Conservation (phyloP, 2,113 vertebrate genomes). For the Dendropsophus ebraccatus region DNA sequence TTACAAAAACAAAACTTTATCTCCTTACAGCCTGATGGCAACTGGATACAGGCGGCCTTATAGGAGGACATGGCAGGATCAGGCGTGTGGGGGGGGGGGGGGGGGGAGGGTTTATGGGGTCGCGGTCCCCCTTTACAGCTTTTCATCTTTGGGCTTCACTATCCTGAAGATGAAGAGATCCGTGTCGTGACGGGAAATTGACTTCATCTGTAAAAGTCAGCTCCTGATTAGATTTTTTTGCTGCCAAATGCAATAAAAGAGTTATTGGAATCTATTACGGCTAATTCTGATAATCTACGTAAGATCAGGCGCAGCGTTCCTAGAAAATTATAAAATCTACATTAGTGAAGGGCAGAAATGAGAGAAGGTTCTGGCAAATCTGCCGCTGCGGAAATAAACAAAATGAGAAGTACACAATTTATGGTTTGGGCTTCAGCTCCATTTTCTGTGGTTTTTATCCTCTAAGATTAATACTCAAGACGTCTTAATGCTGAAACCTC, state of each 20-base stretch:
- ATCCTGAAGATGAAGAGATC: conserved; percentile 7
- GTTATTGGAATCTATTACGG: conserved; percentile 2
- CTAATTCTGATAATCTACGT: background rate
- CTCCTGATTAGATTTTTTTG: conserved; percentile 1
- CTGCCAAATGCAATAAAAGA: conserved; percentile 11
- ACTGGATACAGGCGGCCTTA: background rate
- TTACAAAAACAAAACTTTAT: too few relatives aligned
- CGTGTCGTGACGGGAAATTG: conserved; percentile 12
- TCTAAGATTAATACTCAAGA: background rate
- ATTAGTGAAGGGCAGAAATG: background rate
- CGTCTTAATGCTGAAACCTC: too few relatives aligned
- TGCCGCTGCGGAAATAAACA: background rate
- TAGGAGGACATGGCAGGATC: background rate
- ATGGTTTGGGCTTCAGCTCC: background rate
- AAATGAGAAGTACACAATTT: background rate
- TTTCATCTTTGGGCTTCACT: background rate
- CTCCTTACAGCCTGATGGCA: background rate
- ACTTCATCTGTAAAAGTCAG: background rate
- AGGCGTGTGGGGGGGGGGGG: background rate
- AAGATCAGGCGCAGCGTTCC: background rate
- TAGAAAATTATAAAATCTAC: background rate
- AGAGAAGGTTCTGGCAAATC: background rate
- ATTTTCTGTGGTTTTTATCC: background rate
- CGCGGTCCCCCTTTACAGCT: background rate
- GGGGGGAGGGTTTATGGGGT: background rate